Evolutionary conservation across 2,888 invertebrate species (phyloP).

Genomic region (Oligia strigilis): DNA sequence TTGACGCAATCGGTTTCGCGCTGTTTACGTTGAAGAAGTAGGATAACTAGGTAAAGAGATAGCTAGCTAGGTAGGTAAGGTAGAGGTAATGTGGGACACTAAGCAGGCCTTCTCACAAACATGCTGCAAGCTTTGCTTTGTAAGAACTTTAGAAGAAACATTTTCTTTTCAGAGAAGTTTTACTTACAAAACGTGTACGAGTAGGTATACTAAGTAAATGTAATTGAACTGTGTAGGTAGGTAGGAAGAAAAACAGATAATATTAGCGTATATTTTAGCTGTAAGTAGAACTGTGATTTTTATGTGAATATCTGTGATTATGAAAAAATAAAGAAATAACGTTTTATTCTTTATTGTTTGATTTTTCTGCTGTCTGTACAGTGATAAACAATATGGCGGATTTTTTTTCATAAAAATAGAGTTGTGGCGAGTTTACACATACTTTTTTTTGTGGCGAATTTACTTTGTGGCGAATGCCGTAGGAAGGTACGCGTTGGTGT

Average conservation of each 20-base stretch:
- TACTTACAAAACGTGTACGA: background rate
- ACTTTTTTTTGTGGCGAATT: too few species aligned
- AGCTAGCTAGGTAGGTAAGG: background rate
- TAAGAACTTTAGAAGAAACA: background rate
- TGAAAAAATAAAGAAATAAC: too few species aligned
- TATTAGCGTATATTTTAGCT: too few species aligned
- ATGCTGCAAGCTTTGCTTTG: background rate
- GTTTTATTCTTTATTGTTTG: too few species aligned
- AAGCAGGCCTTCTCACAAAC: slow-evolving; percentile 15
- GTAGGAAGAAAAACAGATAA: too few species aligned
- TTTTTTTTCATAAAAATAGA: too few species aligned
- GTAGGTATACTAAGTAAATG: background rate
- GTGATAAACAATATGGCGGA: too few species aligned
- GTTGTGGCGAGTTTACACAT: too few species aligned
- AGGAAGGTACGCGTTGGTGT: background rate
- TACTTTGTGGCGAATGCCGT: too few species aligned
- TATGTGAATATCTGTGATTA: too few species aligned
- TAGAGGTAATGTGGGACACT: slow-evolving; percentile 25
- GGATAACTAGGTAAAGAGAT: slow-evolving; percentile 25
- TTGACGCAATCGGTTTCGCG: slow-evolving; percentile 43
- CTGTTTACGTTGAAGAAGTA: slow-evolving; percentile 37
- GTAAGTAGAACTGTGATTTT: too few species aligned
- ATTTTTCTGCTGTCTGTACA: too few species aligned
- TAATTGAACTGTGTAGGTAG: background rate
- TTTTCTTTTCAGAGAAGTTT: background rate